phyloP scores from a whole-genome alignment of 2,797 vertebrate species.

The Macrochelys suwanniensis region DNA sequence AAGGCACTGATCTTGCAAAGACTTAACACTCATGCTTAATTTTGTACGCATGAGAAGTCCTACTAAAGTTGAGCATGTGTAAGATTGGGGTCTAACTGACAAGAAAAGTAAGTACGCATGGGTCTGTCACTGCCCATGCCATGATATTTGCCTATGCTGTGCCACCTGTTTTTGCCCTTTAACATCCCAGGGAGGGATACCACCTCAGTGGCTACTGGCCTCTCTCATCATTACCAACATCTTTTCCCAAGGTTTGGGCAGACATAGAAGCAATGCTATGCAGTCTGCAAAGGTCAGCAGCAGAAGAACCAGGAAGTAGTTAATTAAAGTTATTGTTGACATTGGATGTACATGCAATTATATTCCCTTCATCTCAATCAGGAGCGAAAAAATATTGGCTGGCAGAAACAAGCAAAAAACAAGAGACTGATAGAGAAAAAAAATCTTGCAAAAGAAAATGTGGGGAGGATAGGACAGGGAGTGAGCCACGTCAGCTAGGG shows the following conservation, averaged over 20 bases:
- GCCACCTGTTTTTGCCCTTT: fast-evolving
- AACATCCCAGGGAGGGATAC: background rate
- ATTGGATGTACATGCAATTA: background rate
- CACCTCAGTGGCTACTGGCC: fast-evolving
- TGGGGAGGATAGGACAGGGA: fast-evolving
- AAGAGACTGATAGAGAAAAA: background rate
- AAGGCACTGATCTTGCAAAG: background rate
- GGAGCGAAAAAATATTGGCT: background rate
- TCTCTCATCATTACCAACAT: fast-evolving
- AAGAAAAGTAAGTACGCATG: background rate
- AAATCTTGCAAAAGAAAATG: fast-evolving
- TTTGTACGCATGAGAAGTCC: background rate
- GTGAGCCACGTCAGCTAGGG: background rate
- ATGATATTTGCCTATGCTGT: background rate
- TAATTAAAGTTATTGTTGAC: background rate
- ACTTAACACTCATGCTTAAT: background rate
- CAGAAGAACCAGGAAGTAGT: background rate
- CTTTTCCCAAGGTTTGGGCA: background rate
- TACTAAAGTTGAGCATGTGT: background rate
- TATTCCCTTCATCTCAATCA: background rate
- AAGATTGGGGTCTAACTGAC: background rate
- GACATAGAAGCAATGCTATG: fast-evolving
- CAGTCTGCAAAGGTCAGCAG: background rate
- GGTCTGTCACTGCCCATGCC: background rate
- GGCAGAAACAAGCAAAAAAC: background rate